phyloP scores from a whole-genome alignment of 2,888 invertebrate species.

The Leucophenga montana region DNA sequence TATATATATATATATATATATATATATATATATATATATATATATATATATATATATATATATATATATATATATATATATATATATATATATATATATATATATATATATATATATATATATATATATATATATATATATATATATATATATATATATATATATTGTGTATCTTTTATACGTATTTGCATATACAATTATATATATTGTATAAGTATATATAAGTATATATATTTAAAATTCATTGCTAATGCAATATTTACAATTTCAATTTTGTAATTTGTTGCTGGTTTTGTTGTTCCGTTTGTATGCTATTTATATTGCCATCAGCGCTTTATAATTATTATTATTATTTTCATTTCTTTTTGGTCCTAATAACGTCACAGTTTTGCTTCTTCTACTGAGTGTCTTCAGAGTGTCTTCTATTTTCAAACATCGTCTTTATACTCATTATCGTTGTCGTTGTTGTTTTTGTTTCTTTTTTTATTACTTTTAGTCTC shows the following conservation, averaged over 20 bases:
- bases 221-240: conserved; percentile 16
- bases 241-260: conserved; percentile 57
- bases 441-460: conserved; percentile 9
- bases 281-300: conserved; percentile 40
- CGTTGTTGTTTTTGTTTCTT: conserved; percentile 36
- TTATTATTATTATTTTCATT: neutral
- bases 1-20: conserved; percentile 10
- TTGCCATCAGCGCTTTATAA: neutral
- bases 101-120: conserved; percentile 24
- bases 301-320: no score
- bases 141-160: conserved; percentile 26
- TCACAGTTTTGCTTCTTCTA: neutral
- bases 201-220: conserved; percentile 25
- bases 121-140: conserved; percentile 1
- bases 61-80: conserved; percentile 4
- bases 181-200: neutral
- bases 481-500: conserved; percentile 78
- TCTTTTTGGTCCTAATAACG: neutral
- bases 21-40: conserved; percentile 25
- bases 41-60: conserved; percentile 23
- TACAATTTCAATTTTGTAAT: conserved; percentile 62
- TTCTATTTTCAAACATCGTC: neutral
- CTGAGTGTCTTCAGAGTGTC: neutral
- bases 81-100: conserved; percentile 26
- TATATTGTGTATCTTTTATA: neutral